A percentile compares a stretch with the other conserved stretches of the same genome.
Evolutionary conservation across 2,113 vertebrate genomes (phyloP).

Genomic region (Chaenogobius annularis): DNA sequence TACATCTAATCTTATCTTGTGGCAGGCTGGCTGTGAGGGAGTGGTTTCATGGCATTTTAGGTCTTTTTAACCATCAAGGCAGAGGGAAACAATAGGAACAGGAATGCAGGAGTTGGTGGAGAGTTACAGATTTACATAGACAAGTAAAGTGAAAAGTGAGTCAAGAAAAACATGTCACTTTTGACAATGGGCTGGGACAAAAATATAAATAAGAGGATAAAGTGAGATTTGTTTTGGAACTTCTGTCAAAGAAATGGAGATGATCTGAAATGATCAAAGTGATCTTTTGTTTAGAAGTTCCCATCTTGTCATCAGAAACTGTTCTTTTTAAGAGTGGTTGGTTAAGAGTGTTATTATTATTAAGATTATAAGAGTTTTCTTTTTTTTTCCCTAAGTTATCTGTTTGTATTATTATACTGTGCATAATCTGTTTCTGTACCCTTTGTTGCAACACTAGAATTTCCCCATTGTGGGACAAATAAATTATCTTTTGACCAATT

Average conservation of each 20-base stretch:
- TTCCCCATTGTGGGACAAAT: too few species aligned
- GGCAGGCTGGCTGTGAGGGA: constrained; percentile 56
- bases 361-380: too few species aligned
- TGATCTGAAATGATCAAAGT: constrained; percentile 1
- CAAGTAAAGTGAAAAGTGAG: constrained; percentile 22
- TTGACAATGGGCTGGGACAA: constrained; percentile 7
- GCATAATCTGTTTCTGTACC: too few species aligned
- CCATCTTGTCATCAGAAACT: not conserved
- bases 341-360: too few species aligned
- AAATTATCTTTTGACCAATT: too few species aligned
- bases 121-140: constrained; percentile 9
- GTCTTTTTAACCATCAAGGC: constrained; percentile 33
- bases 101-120: constrained; percentile 11
- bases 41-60: constrained; percentile 9
- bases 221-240: not conserved
- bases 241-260: not conserved
- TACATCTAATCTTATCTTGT: constrained; percentile 67
- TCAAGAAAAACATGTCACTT: not conserved
- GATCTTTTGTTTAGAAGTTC: not conserved
- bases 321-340: too few species aligned
- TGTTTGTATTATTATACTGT: too few species aligned
- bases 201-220: not conserved
- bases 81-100: constrained; percentile 31
- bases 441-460: too few species aligned
- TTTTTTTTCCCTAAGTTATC: too few species aligned